Base-by-base conservation (phyloP, 64 coral and sea anemone genomes). In the Orbicella faveolata region DNA sequence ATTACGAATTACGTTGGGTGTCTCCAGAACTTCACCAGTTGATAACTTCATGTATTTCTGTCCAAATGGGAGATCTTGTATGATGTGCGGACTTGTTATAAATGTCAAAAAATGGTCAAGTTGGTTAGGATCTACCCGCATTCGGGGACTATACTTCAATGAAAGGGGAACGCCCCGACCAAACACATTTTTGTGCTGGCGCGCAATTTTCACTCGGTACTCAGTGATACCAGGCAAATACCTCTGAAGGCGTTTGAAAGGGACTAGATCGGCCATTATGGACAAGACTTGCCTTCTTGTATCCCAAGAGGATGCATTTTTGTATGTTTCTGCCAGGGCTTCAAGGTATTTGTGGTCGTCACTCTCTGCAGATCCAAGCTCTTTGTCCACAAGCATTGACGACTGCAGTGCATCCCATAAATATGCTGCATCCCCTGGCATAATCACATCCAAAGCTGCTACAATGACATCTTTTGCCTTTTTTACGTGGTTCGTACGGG, bases 71-170 rank as follows among this genome's bases (percentile, higher is more conserved):
- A 79, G 76, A 48, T 79, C 51, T 48, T 79, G 87, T 36, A 89
- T 64, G 18, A 89, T n/a, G 63, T 79, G 87, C 10, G 87, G 41
- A 65, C 76, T 79, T 6, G 87, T 89, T 12, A 89, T 79, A 65
- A 89, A 89, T 34, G 73, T 63, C 18, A 89, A 18, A 54, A 89
- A 89, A 36, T 79, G 74, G 75, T 89, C 87, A 39, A 89, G 34
- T 39, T 89, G 73, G n/a, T 57, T 23, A 2, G 54, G 26, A 53
- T 79, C 52, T 17, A 79, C 76, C 55, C 76, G 51, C 76, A 79
- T 25, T 54, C 76, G 76, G 52, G 76, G 76, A 79, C 76, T 79
- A 44, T 79, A 25, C 25, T 17, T 53, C 2, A 53, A 53, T 44
- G 76, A 21, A 53, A 79, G 20, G 25, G 76, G 51, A 21, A 48